A percentile compares a stretch with the other conserved stretches of the same genome.
Evolutionary conservation across 1,140 invertebrate species (phyloP).

Genomic region (Mesaphorura yosii): DNA sequence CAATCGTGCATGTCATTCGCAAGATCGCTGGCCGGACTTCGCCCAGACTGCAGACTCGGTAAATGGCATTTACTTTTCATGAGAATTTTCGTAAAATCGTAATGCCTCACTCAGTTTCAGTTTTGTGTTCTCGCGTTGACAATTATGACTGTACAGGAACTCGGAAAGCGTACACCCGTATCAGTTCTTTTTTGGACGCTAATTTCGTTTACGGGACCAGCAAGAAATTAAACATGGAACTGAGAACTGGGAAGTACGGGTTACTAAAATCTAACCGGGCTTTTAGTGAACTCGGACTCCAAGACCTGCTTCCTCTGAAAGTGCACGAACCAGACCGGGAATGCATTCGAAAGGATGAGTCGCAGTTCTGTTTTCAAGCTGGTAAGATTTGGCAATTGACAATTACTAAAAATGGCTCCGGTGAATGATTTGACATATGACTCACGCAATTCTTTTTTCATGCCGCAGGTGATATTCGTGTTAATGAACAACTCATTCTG

Average conservation of each 20-base stretch:
- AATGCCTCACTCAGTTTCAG: neutral
- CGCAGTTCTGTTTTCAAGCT: slow-evolving; percentile 46
- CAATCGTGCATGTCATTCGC: slow-evolving; percentile 44
- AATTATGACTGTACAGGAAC: slow-evolving; percentile 38
- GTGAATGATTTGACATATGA: neutral
- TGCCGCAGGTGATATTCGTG: slow-evolving; percentile 40
- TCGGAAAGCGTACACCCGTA: slow-evolving; percentile 39
- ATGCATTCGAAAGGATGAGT: slow-evolving; percentile 40
- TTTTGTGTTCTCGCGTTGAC: no score
- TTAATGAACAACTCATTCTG: slow-evolving; percentile 47
- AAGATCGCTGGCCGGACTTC: slow-evolving; percentile 40
- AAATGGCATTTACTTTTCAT: slow-evolving; percentile 20
- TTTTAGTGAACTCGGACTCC: slow-evolving; percentile 39
- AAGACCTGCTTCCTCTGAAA: slow-evolving; percentile 43
- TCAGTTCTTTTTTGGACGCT: slow-evolving; percentile 43
- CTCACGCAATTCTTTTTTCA: neutral
- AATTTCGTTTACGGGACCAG: slow-evolving; percentile 45
- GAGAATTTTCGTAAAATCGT: neutral
- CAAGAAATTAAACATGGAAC: slow-evolving; percentile 36
- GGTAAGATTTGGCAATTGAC: no score
- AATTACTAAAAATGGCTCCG: neutral
- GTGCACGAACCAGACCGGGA: slow-evolving; percentile 42
- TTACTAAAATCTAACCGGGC: slow-evolving; percentile 36
- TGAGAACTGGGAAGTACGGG: slow-evolving; percentile 42
- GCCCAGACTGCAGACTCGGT: slow-evolving; percentile 43